These are phyloP conservation scores for Xylocopa sonorina DNA, from an alignment of 1,140 invertebrate genomes.

Conservation along the genomic window DNA sequence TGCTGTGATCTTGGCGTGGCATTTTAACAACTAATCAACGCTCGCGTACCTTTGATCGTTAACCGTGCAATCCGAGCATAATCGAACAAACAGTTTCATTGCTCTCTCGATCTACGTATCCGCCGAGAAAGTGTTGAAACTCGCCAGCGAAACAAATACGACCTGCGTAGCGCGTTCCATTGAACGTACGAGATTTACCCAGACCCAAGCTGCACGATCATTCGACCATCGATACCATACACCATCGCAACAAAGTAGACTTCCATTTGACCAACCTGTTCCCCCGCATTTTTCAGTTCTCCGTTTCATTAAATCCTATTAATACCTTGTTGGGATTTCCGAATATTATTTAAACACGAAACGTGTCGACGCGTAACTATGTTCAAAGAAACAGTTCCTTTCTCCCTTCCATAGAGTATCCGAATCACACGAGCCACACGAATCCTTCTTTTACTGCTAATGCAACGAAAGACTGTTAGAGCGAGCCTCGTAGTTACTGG, in stretches of 20 bases:
- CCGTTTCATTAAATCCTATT: not conserved
- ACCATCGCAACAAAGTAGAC: conserved; percentile 51
- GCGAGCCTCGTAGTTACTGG: conserved; percentile 39
- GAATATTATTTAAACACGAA: conserved; percentile 6
- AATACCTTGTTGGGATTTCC: not conserved
- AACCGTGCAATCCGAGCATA: not conserved
- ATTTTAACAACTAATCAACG: conserved; percentile 6
- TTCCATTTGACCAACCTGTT: conserved; percentile 30
- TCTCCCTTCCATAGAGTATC: conserved; percentile 9
- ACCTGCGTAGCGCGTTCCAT: no score
- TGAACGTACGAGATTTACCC: conserved; percentile 29
- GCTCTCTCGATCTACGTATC: no score
- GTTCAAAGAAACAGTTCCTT: not conserved
- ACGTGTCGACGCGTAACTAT: not conserved
- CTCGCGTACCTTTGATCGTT: no score
- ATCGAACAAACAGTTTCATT: not conserved
- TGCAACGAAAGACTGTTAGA: conserved; percentile 19
- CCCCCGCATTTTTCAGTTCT: conserved; percentile 24
- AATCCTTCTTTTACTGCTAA: conserved; percentile 22
- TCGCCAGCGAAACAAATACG: not conserved
- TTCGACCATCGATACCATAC: conserved; percentile 31
- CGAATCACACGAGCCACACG: not conserved
- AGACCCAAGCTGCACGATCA: conserved; percentile 37
- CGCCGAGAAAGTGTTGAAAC: not conserved
- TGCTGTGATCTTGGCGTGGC: not conserved